These are phyloP conservation scores for Loris lydekkerianus DNA, from an alignment of 2,797 vertebrate genomes.

Conservation along the genomic window DNA sequence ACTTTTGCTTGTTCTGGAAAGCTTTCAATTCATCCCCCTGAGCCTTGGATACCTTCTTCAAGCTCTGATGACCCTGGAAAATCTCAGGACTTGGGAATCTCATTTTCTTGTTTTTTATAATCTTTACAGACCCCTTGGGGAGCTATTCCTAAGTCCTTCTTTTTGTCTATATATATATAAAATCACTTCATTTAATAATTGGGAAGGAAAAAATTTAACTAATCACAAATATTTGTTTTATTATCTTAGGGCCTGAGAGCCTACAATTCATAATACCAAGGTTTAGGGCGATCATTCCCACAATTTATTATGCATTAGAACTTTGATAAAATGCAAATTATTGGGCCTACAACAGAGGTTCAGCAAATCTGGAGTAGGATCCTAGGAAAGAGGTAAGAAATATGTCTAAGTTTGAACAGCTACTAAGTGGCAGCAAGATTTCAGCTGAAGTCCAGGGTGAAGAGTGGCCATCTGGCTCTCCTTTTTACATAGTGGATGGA, in stretches of 20 bases:
- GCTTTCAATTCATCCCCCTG: not conserved
- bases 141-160: not conserved
- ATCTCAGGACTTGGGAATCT: slow-evolving; percentile 7
- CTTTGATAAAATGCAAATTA: slow-evolving; percentile 26
- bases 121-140: not conserved
- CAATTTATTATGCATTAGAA: not conserved
- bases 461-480: not conserved
- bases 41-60: not conserved
- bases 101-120: slow-evolving; percentile 25
- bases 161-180: not conserved
- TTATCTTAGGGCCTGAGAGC: not conserved
- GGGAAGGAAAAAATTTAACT: slow-evolving; percentile 39
- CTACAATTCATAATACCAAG: not conserved
- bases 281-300: not conserved
- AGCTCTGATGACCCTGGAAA: not conserved
- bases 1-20: slow-evolving; percentile 30
- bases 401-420: not conserved
- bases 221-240: slow-evolving; percentile 46
- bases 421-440: not conserved
- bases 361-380: not conserved
- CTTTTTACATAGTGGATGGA: not conserved
- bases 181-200: slow-evolving; percentile 38
- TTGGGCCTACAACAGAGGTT: not conserved
- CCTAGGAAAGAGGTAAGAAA: not conserved
- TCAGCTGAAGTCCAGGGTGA: not conserved